phyloP scores from a whole-genome alignment of 2,888 invertebrate genomes.

The Galerucella pusilla region DNA sequence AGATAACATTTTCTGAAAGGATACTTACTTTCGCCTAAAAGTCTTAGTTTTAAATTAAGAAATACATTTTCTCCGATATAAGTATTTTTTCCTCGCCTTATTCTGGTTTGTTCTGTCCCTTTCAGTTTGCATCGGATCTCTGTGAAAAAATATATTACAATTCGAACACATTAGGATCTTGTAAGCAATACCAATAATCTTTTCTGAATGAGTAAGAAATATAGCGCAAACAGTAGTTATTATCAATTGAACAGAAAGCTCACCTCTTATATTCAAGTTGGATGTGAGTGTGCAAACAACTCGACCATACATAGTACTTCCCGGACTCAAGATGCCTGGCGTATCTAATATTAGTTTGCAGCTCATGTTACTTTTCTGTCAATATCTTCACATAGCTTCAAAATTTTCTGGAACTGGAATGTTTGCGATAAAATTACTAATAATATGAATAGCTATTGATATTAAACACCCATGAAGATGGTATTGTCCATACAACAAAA shows the following conservation, averaged over 20 bases:
- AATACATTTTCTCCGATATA: slow-evolving; percentile 11
- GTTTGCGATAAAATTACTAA: too few species aligned
- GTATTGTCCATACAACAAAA: too few species aligned
- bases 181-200: not conserved
- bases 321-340: slow-evolving; percentile 20
- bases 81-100: slow-evolving; percentile 15
- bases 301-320: slow-evolving; percentile 29
- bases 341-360: slow-evolving; percentile 20
- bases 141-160: not conserved
- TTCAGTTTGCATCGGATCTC: slow-evolving; percentile 16
- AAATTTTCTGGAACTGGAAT: not conserved
- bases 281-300: slow-evolving; percentile 26
- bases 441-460: too few species aligned
- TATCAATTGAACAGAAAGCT: not conserved
- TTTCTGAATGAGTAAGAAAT: too few species aligned
- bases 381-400: not conserved
- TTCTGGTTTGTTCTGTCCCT: slow-evolving; percentile 6
- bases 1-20: not conserved
- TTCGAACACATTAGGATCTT: not conserved
- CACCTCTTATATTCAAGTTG: slow-evolving; percentile 25
- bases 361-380: slow-evolving; percentile 6
- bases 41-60: slow-evolving; percentile 13
- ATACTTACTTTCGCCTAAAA: slow-evolving; percentile 18
- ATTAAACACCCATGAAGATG: too few species aligned
- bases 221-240: not conserved